Evolutionary conservation across 2,113 vertebrate species (phyloP), one percentile per base, ranked within the genome.

Genomic region (Cacatua alba): DNA sequence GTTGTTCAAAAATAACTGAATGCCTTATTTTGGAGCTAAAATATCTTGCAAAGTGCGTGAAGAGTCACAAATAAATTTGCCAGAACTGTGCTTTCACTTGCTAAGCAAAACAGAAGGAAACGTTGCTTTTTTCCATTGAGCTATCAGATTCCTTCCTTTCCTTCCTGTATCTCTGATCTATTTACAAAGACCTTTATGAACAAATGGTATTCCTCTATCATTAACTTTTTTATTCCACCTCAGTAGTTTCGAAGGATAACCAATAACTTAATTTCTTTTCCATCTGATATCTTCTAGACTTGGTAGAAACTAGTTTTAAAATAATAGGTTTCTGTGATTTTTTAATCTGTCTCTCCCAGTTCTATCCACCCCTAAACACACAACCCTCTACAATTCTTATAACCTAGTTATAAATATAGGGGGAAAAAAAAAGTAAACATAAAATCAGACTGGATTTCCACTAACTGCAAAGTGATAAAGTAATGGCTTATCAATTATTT

Each of bases 201-300:
- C n/a, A 75, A 95, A 89, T 7, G 1, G 21, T 83, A 63, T 77
- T 91, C 75, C 63, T 75, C 46, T 72, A 35, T 67, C 64, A 89
- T 95, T 94, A 67, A 43, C 64, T 74, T 94, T 59, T 95, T 94
- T 92, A 95, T 92, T 95, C 60, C 60, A 65, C 31, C 49, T 72
- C 39, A 85, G 80, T 52, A 52, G 44, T 95, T 96, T 95, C 87
- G 74, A 96, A 96, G 33, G 31, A 87, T 92, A 95, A 91, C 13
- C 31, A 74, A 70, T 83, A 71, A 71, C 39, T 68, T 92, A 13
- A 59, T 29, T 84, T 67, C 11, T 92, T 88, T 62, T 14, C 5
- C 86, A 35, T 92, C 94, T 86, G 62, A 33, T 81, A 62, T 78
- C 18, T 92, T 84, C 64, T 48, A 81, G 29, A 52, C 10, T 70